These are phyloP conservation scores for Pangasius krempfi DNA, from an alignment of 2,797 vertebrate species.

Conservation along the genomic window DNA sequence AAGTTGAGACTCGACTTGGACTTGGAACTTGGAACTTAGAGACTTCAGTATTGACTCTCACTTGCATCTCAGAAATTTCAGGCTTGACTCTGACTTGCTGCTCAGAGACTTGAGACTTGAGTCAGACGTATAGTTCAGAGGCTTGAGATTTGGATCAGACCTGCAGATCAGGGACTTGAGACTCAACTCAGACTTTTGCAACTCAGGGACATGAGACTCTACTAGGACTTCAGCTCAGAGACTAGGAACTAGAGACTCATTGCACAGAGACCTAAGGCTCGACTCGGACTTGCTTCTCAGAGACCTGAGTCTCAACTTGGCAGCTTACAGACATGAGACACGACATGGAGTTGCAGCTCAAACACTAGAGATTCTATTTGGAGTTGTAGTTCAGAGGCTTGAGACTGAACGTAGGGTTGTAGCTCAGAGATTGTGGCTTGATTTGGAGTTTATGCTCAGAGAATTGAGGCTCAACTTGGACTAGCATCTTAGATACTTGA, in stretches of 20 bases:
- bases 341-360: background rate
- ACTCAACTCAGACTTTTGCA: background rate
- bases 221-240: background rate
- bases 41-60: background rate
- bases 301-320: background rate
- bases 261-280: background rate
- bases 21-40: background rate
- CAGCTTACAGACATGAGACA: background rate
- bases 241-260: background rate
- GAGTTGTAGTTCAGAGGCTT: background rate
- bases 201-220: background rate
- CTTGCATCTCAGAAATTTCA: background rate
- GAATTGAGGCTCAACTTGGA: background rate
- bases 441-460: background rate
- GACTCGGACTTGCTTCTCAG: background rate
- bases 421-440: background rate
- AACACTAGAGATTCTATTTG: background rate
- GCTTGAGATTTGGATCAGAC: background rate
- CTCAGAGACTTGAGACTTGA: background rate
- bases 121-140: background rate
- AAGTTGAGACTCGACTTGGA: no score
- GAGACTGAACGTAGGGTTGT: background rate
- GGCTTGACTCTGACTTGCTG: background rate
- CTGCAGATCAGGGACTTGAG: background rate
- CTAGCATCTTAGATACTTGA: background rate